Evolutionary conservation across 1,140 invertebrate genomes (phyloP), one percentile per base, ranked within the genome.

Genomic region (Nixonia krombeini): DNA sequence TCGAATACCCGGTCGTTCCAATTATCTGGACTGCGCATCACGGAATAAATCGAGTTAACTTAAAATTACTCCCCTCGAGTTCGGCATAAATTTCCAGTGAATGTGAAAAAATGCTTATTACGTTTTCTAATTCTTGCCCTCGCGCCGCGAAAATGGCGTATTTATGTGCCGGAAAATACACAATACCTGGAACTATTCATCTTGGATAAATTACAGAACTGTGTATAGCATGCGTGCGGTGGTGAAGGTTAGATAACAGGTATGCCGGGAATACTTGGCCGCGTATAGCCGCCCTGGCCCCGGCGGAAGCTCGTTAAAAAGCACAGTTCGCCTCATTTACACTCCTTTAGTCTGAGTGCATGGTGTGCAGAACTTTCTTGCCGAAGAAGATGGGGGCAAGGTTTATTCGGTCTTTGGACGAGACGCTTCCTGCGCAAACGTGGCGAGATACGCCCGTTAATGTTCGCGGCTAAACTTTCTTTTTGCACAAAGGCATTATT

Each of bases 321-420:
- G 68, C 50, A 28, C 53, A 63, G 50, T 53, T 72, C 53, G 46
- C 46, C 46, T 70, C 58, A 69, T 73, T 75, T 67, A 56, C 61
- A 47, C 52, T 56, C 46, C 28, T 64, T 62, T 51, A 28, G 23
- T 37, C 16, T 5, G 10, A 45, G 18, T 28, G 17, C 16, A 17
- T 41, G 37, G 38, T 31, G 12, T 12, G 28, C 35, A 31, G n/a
- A 58, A 56, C 23, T 57, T 56, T 46, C 33, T 26, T 52, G 10
- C 17, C 41, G 29, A 15, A 17, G 42, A 42, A 13, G 18, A 13
- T 23, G 21, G 23, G 13, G 33, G 16, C n/a, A n/a, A 4, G 21
- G 28, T 13, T 18, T 31, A 31, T 42, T 35, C 2, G 7, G 38
- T 25, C 40, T 38, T 26, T 10, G 31, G 44, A 49, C 29, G 17